A percentile compares a stretch with the other conserved stretches of the same genome.
Evolutionary conservation across 2,888 invertebrate species (phyloP).

Genomic region (Microplitis manilae): DNA sequence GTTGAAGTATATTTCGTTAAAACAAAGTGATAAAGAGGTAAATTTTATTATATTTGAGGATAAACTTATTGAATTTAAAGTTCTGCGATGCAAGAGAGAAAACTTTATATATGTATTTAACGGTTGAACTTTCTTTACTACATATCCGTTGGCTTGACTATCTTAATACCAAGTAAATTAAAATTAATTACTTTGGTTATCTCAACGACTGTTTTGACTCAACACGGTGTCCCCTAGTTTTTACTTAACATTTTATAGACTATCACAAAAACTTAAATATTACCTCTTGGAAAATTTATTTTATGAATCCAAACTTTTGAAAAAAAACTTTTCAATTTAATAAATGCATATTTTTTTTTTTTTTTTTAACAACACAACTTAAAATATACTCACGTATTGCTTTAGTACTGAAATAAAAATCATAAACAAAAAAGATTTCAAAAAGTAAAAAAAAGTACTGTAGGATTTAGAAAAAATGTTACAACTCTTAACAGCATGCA

Average conservation of each 20-base stretch:
- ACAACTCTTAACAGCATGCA: background rate
- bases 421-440: too few relatives aligned
- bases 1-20: background rate
- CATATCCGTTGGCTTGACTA: constrained; percentile 10
- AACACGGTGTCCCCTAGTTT: background rate
- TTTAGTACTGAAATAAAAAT: too few relatives aligned
- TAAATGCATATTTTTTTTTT: too few relatives aligned
- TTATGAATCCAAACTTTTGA: too few relatives aligned
- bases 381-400: too few relatives aligned
- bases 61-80: constrained; percentile 36
- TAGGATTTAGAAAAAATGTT: background rate
- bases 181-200: constrained; percentile 50
- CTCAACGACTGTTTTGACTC: constrained; percentile 36
- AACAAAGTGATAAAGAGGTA: constrained; percentile 6
- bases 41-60: constrained; percentile 5
- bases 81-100: constrained; percentile 20
- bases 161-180: constrained; percentile 49
- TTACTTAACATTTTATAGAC: background rate
- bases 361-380: too few relatives aligned
- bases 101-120: background rate
- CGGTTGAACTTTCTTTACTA: constrained; percentile 10
- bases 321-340: too few relatives aligned
- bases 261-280: background rate
- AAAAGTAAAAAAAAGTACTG: too few relatives aligned
- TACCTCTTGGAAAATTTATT: background rate